Evolutionary conservation across 2,888 invertebrate genomes (phyloP).

Genomic region (Vannuccia rotundouncinata): DNA sequence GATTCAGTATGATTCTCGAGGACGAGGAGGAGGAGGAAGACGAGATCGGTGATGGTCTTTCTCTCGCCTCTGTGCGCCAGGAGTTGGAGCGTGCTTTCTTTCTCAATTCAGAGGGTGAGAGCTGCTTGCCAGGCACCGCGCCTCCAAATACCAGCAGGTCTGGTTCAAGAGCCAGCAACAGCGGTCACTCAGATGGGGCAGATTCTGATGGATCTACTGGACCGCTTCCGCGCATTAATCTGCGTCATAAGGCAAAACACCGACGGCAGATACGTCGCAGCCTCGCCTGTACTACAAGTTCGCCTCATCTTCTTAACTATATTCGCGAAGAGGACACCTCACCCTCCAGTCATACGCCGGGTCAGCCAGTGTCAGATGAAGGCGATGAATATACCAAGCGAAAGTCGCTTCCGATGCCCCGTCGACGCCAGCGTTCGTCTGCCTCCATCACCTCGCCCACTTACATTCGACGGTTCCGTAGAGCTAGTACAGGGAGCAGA

Average conservation of each 20-base stretch:
- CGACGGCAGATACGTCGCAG: not conserved
- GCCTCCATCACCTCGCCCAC: not conserved
- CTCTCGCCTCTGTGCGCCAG: not conserved
- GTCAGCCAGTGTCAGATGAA: not conserved
- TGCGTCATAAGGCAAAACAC: not conserved
- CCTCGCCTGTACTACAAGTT: not conserved
- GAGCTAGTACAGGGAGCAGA: not conserved
- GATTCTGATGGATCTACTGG: not conserved
- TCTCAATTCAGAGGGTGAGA: not conserved
- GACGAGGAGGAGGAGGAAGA: slow-evolving; percentile 40
- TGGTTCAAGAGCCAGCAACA: not conserved
- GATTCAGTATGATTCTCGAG: slow-evolving; percentile 39
- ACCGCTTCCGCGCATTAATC: not conserved
- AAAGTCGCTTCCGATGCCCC: not conserved
- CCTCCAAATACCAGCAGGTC: not conserved
- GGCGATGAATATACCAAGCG: not conserved
- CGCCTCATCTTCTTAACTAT: not conserved
- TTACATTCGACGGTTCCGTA: slow-evolving; percentile 4
- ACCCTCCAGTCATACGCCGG: not conserved
- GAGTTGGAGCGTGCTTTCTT: slow-evolving; percentile 23
- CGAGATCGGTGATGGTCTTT: not conserved
- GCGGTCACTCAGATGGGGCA: not conserved
- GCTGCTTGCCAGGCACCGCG: not conserved
- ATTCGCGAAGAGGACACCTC: not conserved
- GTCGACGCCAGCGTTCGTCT: not conserved